A percentile compares a stretch with the other conserved stretches of the same genome.
phyloP scores from a whole-genome alignment of 2,113 vertebrate genomes.

The Cisticola juncidis region DNA sequence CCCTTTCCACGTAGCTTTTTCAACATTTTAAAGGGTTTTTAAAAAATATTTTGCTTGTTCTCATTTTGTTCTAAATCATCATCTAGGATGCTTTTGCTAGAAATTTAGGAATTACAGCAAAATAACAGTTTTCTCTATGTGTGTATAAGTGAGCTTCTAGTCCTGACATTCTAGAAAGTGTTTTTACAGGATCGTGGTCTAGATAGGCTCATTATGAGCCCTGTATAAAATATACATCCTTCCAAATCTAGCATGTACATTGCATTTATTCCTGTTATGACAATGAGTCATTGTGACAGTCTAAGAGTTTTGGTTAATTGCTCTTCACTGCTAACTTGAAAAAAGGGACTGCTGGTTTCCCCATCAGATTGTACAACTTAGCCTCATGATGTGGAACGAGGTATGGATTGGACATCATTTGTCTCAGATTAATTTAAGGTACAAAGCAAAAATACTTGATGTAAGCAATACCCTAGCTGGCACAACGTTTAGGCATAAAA shows the following conservation, averaged over 20 bases:
- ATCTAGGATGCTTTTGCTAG: too few relatives aligned
- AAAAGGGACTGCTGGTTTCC: background rate
- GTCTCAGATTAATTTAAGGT: background rate
- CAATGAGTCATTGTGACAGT: background rate
- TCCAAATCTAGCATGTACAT: background rate
- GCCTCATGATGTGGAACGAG: fast-evolving
- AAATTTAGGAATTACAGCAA: background rate
- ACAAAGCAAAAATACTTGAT: background rate
- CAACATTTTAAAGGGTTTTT: background rate
- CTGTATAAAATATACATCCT: background rate
- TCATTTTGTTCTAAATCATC: background rate
- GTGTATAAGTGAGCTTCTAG: background rate
- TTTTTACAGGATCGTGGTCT: background rate
- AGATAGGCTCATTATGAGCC: background rate
- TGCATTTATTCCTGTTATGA: background rate
- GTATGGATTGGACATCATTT: background rate
- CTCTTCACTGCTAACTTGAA: background rate
- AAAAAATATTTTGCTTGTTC: background rate
- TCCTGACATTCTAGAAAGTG: background rate
- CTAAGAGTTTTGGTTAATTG: background rate
- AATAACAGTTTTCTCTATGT: background rate
- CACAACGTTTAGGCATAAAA: background rate
- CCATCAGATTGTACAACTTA: background rate
- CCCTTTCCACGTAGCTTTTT: background rate
- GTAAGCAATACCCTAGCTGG: background rate